Base-by-base conservation (phyloP, 2,888 invertebrate genomes). In the Tridacna gigas region DNA sequence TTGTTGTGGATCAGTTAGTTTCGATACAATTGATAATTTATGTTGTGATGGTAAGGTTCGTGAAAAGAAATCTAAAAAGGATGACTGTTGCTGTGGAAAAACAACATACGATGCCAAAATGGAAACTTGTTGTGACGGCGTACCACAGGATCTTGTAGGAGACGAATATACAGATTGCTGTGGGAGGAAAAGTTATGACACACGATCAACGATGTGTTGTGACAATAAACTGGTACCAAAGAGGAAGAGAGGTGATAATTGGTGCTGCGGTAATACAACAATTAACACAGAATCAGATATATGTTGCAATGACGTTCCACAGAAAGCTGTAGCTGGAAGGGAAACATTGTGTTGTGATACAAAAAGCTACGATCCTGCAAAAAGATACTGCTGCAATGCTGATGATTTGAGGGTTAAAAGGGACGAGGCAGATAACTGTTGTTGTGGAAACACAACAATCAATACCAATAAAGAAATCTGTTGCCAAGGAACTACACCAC, bases 41-140 rank as follows among this genome's bases (percentile, higher is more conserved):
- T 86, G 86, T 48, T 86, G 86, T 45, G 80, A 79, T 60, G 79
- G 73, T 28, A 73, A 83, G 37, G 80, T 86, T 37, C 67, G 78
- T 66, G 78, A 82, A 12, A 86, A 86, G 76, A 82, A 83, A 61
- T 28, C 51, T 22, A 80, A 61, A 18, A 80, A 86, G 48, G 86
- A 86, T 45, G 80, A 86, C 60, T 86, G 86, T 20, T 86, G 86
- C 60, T 86, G 86, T 66, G 86, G 86, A 5, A 83, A 77, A 28
- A 80, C 86, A 22, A 83, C 86, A 45, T 63, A 82, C 37, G 80
- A 86, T 71, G 76, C 78, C 22, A 77, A 77, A 56, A 60, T 82
- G n/a, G 86, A 86, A 73, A 78, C 80, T 28, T 86, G 86, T 47
- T 86, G 86, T 69, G 78, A 86, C 51, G 82, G 80, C n/a, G 28